Evolutionary conservation across 2,888 invertebrate genomes (phyloP), one percentile per base, ranked within the genome.

Genomic region (Watsonalla cultraria): DNA sequence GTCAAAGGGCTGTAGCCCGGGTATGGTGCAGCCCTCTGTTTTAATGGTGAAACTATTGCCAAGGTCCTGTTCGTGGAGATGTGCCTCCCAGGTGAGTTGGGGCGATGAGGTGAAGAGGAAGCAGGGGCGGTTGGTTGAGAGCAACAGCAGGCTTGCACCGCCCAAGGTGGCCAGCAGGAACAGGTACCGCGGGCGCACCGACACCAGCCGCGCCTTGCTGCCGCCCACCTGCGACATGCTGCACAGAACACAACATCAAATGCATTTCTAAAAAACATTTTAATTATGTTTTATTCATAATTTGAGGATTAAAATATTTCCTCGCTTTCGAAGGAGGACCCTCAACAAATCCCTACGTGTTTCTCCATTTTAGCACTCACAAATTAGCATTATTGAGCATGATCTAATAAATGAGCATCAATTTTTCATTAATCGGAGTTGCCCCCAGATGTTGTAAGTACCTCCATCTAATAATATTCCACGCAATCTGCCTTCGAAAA

Each of bases 1-100:
- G 70, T 94, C 94, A 62, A 92, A 92, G 0, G 94, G 92, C 61
- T 92, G 88, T 65, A 95, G 80, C 1, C 91, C 91, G 0, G 94
- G 94, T 62, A 95, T 94, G 8, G 92, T 92, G 72, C 95, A 95
- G 24, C 95, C 95, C 56, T 89, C 82, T 7, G 93, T 94, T 69
- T 92, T 90, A 51, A 95, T 92, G 4, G 93, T 84, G 65, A 88
- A 93, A 60, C 72, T 72, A 53, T 76, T 68, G 48, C 79, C 81
- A 0, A 65, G 59, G n/a, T 72, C 61, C 39, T 64, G 53, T 37
- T 74, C 68, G 53, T 74, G 70, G 50, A 61, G 68, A 35, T 72
- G 70, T 7, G 62, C 57, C 60, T 68, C 57, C 72, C 66, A 77
- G 60, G 45, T 69, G 66, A 63, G 51, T 70, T 60, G 33, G 65